phyloP scores from a whole-genome alignment of 2,113 vertebrate genomes.

The Malurus elegans region DNA sequence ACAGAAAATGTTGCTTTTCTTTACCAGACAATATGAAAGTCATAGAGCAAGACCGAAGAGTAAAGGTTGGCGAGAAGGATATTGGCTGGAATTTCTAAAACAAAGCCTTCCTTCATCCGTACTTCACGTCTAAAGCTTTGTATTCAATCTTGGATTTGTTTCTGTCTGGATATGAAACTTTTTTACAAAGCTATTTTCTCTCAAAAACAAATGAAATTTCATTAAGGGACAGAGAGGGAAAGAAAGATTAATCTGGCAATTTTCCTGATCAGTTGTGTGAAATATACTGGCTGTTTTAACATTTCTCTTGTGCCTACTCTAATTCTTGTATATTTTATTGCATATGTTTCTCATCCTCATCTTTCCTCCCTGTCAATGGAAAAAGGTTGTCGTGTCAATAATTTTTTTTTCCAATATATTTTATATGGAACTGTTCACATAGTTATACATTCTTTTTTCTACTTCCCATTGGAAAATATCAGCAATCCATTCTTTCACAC shows the following conservation, averaged over 20 bases:
- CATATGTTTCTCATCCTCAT: conserved; percentile 63
- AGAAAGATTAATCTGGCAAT: conserved; percentile 32
- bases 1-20: neutral
- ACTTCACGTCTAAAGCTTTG: conserved; percentile 18
- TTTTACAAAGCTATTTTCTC: conserved; percentile 18
- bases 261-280: conserved; percentile 52
- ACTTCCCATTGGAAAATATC: conserved; percentile 33
- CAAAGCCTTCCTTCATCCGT: conserved; percentile 18
- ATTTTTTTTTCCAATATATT: conserved; percentile 25
- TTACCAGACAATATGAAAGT: conserved; percentile 25
- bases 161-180: conserved; percentile 44
- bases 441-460: conserved; percentile 11
- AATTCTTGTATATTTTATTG: conserved; percentile 22
- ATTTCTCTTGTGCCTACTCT: conserved; percentile 55
- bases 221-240: conserved; percentile 14
- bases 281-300: conserved; percentile 12
- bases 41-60: conserved; percentile 14
- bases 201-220: conserved; percentile 55
- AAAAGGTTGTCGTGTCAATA: conserved; percentile 44
- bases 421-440: conserved; percentile 23
- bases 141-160: conserved; percentile 31
- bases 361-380: conserved; percentile 14
- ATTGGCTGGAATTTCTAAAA: conserved; percentile 48
- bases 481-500: neutral
- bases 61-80: neutral